Evolutionary conservation across 2,797 vertebrate species (phyloP).

Genomic region (Sebastes cheni): DNA sequence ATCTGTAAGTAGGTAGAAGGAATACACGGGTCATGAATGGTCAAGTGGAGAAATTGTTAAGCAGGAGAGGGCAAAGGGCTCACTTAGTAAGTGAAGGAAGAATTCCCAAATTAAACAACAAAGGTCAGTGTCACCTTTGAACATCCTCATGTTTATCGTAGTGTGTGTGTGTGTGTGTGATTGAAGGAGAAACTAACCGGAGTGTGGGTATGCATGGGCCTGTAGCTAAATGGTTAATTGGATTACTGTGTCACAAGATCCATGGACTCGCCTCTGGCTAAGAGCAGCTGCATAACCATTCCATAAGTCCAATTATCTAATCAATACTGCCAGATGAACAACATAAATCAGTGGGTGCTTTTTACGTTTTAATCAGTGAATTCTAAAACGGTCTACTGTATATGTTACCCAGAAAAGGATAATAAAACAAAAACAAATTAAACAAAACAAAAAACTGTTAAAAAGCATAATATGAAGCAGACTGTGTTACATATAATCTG

Average conservation of each 20-base stretch:
- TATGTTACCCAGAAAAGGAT: neutral
- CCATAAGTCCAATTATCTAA: slow-evolving; percentile 33
- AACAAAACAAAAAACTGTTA: neutral
- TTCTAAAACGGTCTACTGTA: neutral
- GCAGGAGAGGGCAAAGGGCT: neutral
- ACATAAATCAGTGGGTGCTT: neutral
- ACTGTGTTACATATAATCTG: neutral
- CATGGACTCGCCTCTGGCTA: slow-evolving; percentile 22
- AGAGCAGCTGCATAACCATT: slow-evolving; percentile 36
- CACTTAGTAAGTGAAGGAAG: neutral
- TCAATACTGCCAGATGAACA: slow-evolving; percentile 32
- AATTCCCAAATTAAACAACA: slow-evolving; percentile 7
- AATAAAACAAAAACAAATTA: neutral
- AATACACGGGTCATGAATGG: neutral
- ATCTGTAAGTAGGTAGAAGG: neutral
- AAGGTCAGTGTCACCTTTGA: slow-evolving; percentile 20
- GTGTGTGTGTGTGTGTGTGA: neutral
- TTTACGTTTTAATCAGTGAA: neutral
- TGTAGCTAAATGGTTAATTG: slow-evolving; percentile 76
- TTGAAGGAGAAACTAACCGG: slow-evolving; percentile 46
- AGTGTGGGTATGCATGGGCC: slow-evolving; percentile 45
- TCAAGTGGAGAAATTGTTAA: neutral
- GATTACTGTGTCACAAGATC: slow-evolving; percentile 80
- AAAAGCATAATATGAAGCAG: neutral
- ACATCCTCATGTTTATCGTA: neutral